Conservation (phyloP, 1,140 invertebrate genomes). For the Drosophila willistoni region DNA sequence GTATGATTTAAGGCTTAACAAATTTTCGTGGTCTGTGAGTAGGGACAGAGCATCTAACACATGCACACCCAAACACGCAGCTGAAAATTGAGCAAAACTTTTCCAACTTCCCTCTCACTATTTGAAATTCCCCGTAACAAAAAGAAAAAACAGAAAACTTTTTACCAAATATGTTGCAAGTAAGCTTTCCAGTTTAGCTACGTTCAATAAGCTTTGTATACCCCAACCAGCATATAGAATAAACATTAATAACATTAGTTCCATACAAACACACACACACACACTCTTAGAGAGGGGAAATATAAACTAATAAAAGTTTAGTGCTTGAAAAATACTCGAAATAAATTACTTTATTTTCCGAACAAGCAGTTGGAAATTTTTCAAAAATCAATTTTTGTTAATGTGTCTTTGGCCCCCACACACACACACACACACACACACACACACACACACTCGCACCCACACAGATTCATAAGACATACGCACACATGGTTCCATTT, state of each 20-base stretch:
- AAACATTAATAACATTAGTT: conserved; percentile 77
- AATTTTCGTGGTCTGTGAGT: conserved; percentile 2
- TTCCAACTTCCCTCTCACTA: conserved; percentile 26
- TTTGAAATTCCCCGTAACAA: conserved; percentile 1
- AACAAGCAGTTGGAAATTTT: conserved; percentile 59
- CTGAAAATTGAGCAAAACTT: conserved; percentile 16
- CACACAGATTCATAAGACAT: neutral
- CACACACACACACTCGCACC: neutral
- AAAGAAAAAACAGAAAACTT: conserved; percentile 12
- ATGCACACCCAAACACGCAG: conserved; percentile 1
- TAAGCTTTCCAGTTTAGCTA: conserved; percentile 34
- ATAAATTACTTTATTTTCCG: conserved; percentile 78
- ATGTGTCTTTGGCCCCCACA: conserved; percentile 52
- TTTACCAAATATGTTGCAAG: conserved; percentile 39
- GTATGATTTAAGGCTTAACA: conserved; percentile 7
- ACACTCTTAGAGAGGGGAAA: conserved; percentile 30
- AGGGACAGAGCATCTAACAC: neutral
- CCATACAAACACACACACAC: conserved; percentile 12
- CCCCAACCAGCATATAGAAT: conserved; percentile 35
- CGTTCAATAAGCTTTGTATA: conserved; percentile 47
- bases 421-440: no score
- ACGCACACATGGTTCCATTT: conserved; percentile 11
- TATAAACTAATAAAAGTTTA: conserved; percentile 78
- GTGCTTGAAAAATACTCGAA: conserved; percentile 64
- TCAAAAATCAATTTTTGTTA: conserved; percentile 80